These are phyloP conservation scores for Hirtodrosophila trivittata DNA, from an alignment of 2,888 invertebrate genomes.

Conservation along the genomic window DNA sequence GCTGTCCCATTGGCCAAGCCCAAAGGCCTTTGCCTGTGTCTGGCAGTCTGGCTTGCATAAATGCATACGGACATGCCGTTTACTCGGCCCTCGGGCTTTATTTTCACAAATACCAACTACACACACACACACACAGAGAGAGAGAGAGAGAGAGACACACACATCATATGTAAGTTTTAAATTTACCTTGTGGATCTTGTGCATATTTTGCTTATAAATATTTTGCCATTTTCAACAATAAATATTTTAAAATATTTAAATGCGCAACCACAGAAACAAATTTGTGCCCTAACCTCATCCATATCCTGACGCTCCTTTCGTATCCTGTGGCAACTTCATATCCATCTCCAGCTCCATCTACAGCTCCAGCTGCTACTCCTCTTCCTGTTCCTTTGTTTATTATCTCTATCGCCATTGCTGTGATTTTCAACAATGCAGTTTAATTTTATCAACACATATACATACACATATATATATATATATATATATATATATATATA, in stretches of 20 bases:
- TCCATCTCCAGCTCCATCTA: background rate
- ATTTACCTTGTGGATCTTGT: conserved; percentile 37
- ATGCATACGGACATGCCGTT: conserved; percentile 51
- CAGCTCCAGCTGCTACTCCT: background rate
- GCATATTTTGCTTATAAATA: conserved; percentile 70
- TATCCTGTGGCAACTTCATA: conserved; percentile 24
- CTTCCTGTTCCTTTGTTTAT: conserved; percentile 49
- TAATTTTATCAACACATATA: conserved; percentile 63
- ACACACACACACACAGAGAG: conserved; percentile 14
- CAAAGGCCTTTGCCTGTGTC: conserved; percentile 25
- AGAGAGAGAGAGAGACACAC: background rate
- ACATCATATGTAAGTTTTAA: conserved; percentile 10
- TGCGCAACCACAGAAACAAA: conserved; percentile 53
- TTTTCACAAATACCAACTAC: conserved; percentile 59
- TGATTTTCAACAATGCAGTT: conserved; percentile 70
- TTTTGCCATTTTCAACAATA: conserved; percentile 69
- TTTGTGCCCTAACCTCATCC: conserved; percentile 15
- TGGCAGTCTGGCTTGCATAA: conserved; percentile 41
- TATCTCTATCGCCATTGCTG: conserved; percentile 67
- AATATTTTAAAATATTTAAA: conserved; percentile 73
- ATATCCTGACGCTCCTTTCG: conserved; percentile 13
- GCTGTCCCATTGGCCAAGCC: conserved; percentile 14
- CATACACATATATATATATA: conserved; percentile 19
- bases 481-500: background rate
- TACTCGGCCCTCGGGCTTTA: conserved; percentile 52